Conservation (phyloP, 2,888 invertebrate genomes). For the Plutella xylostella region DNA sequence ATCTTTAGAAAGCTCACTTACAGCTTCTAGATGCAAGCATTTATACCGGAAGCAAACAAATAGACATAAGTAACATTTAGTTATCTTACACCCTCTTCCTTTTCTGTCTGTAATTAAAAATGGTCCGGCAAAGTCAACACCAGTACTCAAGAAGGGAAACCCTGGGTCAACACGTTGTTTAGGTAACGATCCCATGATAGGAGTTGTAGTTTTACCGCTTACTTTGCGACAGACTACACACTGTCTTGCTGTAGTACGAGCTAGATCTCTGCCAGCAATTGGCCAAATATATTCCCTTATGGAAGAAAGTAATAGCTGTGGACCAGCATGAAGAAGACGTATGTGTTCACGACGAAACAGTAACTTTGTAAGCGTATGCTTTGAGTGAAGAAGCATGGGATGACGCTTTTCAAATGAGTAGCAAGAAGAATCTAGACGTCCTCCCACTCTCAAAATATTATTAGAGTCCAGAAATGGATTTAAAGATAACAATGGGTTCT, state of each 20-base stretch:
- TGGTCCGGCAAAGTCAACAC: slow-evolving; percentile 1
- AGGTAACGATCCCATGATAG: neutral
- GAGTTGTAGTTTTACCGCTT: neutral
- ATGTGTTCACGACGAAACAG: neutral
- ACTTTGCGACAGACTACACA: neutral
- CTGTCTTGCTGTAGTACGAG: neutral
- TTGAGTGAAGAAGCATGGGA: no score
- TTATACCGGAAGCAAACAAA: slow-evolving; percentile 1
- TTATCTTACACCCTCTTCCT: neutral
- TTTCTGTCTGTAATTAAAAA: slow-evolving; percentile 2
- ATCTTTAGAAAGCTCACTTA: no score
- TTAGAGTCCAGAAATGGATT: no score
- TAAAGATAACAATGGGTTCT: no score
- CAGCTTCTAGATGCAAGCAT: neutral
- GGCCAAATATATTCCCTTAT: neutral
- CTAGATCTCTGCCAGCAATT: neutral
- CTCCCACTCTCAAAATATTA: neutral
- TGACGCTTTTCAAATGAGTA: neutral
- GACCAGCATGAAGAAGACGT: neutral
- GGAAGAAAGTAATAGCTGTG: neutral
- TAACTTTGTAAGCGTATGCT: neutral
- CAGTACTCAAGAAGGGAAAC: neutral
- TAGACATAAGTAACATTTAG: slow-evolving; percentile 1
- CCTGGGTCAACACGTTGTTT: neutral
- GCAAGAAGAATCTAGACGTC: neutral